phyloP scores from a whole-genome alignment of 2,888 invertebrate genomes.

The Tenthredo mesomela region DNA sequence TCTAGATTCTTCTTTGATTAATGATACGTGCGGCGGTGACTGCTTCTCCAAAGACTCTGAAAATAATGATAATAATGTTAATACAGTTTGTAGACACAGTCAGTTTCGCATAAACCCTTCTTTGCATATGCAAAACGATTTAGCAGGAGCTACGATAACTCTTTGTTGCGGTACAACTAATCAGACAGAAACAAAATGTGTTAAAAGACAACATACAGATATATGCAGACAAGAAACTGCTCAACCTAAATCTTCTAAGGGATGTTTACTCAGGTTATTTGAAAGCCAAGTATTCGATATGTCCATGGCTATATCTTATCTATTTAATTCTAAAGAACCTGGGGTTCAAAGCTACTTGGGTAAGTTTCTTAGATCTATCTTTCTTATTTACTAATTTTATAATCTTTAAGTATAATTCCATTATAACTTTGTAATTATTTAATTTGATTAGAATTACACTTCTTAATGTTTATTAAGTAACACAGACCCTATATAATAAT shows the following conservation, averaged over 20 bases:
- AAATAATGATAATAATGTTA: slow-evolving; percentile 59
- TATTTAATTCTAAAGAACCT: slow-evolving; percentile 98
- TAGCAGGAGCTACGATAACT: slow-evolving; percentile 74
- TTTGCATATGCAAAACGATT: slow-evolving; percentile 66
- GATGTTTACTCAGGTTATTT: slow-evolving; percentile 92
- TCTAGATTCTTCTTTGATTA: slow-evolving; percentile 4
- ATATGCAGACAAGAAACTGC: slow-evolving; percentile 75
- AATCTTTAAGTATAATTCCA: neutral
- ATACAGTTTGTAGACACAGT: slow-evolving; percentile 26
- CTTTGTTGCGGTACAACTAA: slow-evolving; percentile 74
- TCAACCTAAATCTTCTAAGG: slow-evolving; percentile 80
- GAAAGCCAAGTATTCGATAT: slow-evolving; percentile 99
- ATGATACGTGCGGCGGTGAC: slow-evolving; percentile 60
- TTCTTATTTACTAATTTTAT: no score
- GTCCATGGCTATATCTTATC: slow-evolving; percentile 98
- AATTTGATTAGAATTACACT: neutral
- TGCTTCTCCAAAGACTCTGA: slow-evolving; percentile 62
- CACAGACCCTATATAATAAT: neutral
- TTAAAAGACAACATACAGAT: slow-evolving; percentile 67
- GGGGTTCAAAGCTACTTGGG: slow-evolving; percentile 98
- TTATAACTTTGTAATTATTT: neutral
- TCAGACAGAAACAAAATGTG: slow-evolving; percentile 1
- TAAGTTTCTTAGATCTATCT: slow-evolving; percentile 73
- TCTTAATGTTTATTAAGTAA: neutral
- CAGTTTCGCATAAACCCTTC: slow-evolving; percentile 36